Base-by-base conservation (phyloP, 1,140 invertebrate species). In the Globodera ellingtonae region DNA sequence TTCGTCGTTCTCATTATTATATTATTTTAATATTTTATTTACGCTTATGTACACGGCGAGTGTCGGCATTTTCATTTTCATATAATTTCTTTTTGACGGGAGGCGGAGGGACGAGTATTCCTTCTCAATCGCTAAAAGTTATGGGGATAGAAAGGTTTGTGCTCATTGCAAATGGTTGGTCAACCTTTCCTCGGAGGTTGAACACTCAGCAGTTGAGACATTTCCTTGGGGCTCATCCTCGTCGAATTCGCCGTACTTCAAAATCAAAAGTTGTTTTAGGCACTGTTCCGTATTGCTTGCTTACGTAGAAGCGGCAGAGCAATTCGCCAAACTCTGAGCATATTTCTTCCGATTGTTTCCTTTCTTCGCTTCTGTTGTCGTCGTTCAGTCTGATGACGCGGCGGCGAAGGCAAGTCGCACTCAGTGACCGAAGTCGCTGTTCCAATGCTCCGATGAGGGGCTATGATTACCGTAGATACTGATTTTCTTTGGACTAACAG, bases 221-320 rank as follows among this genome's bases (percentile, higher is more conserved):
- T 77, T 50, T 13, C 15, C 10, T 9, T 77, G 6, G 13, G 62
- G 7, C 67, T 77, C 75, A 44, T 78, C 48, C 50, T 8, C 50
- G 78, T 79, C 78, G 50, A 79, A 79, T 79, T 79, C 75, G 52
- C 75, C 75, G n/a, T 77, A 77, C 75, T 77, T 24, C 21, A 75
- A 75, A 59, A 52, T 5, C 67, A 48, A 18, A 47, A 48, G 10
- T 21, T 3, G 3, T 62, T 24, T 24, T 62, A 3, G 24, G n/a
- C 24, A 24, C 24, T 0, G 18, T n/a, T 44, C 0, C 44, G 44
- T 9, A 9, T 75, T n/a, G 6, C 56, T 21, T 62, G 8, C 4
- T 44, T 66, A 69, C 75, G 46, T 77, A 67, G 47, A 77, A 77
- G 10, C 62, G 75, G n/a, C 56, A 24, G 0, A 77, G 13, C 59